Conservation (phyloP, 2,888 invertebrate species). For the Girardia tigrina region DNA sequence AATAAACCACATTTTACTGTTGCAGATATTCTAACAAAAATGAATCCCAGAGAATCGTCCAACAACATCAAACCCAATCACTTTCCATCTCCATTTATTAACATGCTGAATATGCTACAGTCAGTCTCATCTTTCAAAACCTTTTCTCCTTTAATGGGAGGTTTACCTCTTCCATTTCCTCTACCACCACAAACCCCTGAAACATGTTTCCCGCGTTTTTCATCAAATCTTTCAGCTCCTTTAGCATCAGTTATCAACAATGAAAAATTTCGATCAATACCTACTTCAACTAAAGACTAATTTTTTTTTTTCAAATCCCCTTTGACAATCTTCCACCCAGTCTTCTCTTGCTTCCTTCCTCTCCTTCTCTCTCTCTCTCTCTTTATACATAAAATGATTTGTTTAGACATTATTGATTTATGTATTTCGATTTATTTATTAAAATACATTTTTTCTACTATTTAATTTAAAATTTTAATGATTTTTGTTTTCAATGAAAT, state of each 20-base stretch:
- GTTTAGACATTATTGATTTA: conserved; percentile 10
- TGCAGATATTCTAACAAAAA: not conserved
- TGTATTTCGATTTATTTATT: not conserved
- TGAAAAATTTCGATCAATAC: not conserved
- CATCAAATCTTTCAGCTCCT: not conserved
- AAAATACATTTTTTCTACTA: not conserved
- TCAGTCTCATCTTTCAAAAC: not conserved
- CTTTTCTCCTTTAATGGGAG: not conserved
- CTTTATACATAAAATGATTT: not conserved
- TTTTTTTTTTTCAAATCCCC: too few species aligned
- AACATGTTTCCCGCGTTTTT: not conserved
- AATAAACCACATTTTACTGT: conserved; percentile 19
- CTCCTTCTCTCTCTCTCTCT: not conserved
- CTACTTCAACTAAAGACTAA: not conserved
- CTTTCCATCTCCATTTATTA: not conserved
- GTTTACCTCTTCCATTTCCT: conserved; percentile 1
- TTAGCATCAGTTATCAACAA: not conserved
- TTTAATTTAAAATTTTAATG: too few species aligned
- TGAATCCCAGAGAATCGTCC: not conserved
- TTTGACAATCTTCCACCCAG: not conserved
- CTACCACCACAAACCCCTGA: not conserved
- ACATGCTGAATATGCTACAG: conserved; percentile 2
- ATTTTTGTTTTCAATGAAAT: not conserved
- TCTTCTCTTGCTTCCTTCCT: not conserved
- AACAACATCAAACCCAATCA: not conserved